Base-by-base conservation (phyloP, 53 echinoderm and acorn worm species). In the Zoroaster sp. region DNA sequence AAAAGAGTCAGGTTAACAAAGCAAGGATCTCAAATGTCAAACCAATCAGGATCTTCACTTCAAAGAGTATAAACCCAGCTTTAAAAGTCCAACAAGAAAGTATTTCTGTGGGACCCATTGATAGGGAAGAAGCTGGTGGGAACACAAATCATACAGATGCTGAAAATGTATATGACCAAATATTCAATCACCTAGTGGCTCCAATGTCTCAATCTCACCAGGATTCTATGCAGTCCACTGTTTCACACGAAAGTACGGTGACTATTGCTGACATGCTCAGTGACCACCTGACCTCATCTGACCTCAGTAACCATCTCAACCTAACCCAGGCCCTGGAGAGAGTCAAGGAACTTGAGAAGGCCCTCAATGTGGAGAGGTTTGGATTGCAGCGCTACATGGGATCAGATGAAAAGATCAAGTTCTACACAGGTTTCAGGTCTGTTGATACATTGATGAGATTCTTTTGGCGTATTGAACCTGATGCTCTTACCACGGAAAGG, bases 401-500 rank as follows among this genome's bases (percentile, higher is more conserved):
- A 32, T 85, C 85, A 1, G 85, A 85, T 3, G 85, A 71, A 31
- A 85, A 85, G 40, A 85, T 85, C 71, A 71, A 69, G 45, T 85
- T 85, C 47, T 85, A 85, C 71, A 71, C 85, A 0, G 85, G 85
- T 18, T 85, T 85, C 38, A 85, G 49, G 69, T 85, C 85, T 28
- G 70, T 70, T 23, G 85, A 85, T 46, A 85, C 49, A 35, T 3
- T 85, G 47, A 85, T 85, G 85, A 70, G 85, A 51, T 85, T 85
- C 52, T 85, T 85, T 45, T 85, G 85, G 85, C 85, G 85, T 12
- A 85, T 85, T 20, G 85, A 85, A 35, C 85, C 85, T n/a, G 85
- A 85, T 36, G 51, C 43, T 14, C 36, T 85, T 46, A 71, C 85
- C 14, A 70, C 85, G 23, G 85, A 85, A 3, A 85, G 85, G 47